phyloP scores from a whole-genome alignment of 2,113 vertebrate genomes.

The Kryptolebias marmoratus region DNA sequence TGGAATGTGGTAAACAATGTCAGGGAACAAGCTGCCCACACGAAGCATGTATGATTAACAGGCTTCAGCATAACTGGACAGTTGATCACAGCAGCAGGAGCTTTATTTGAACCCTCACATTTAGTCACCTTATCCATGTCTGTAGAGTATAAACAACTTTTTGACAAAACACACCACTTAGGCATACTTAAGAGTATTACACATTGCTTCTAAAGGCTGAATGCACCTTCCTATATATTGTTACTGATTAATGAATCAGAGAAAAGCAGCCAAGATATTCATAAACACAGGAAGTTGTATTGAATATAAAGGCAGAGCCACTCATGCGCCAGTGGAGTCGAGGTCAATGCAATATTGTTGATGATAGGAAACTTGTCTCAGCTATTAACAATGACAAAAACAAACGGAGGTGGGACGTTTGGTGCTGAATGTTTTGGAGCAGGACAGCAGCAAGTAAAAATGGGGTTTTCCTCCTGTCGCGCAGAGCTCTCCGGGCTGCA shows the following conservation, averaged over 20 bases:
- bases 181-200: conserved; percentile 57
- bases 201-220: conserved; percentile 45
- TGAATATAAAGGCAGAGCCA: conserved; percentile 73
- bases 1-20: conserved; percentile 74
- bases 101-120: not conserved
- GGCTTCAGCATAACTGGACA: conserved; percentile 37
- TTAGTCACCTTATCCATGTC: conserved; percentile 42
- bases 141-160: conserved; percentile 31
- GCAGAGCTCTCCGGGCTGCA: conserved; percentile 42
- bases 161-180: conserved; percentile 28
- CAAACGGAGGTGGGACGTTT: conserved; percentile 72
- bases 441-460: conserved; percentile 69
- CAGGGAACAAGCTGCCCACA: conserved; percentile 48
- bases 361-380: conserved; percentile 79
- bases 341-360: conserved; percentile 84
- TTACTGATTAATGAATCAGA: conserved; percentile 65
- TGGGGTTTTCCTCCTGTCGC: conserved; percentile 68
- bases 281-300: conserved; percentile 79
- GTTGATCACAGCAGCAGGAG: conserved; percentile 47
- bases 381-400: conserved; percentile 79
- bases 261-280: conserved; percentile 55
- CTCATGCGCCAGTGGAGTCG: conserved; percentile 50
- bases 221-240: conserved; percentile 68
- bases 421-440: conserved; percentile 43
- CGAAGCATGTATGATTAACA: conserved; percentile 45